These are phyloP conservation scores for Bambusicola thoracicus DNA, from an alignment of 2,113 vertebrate species.

Conservation along the genomic window DNA sequence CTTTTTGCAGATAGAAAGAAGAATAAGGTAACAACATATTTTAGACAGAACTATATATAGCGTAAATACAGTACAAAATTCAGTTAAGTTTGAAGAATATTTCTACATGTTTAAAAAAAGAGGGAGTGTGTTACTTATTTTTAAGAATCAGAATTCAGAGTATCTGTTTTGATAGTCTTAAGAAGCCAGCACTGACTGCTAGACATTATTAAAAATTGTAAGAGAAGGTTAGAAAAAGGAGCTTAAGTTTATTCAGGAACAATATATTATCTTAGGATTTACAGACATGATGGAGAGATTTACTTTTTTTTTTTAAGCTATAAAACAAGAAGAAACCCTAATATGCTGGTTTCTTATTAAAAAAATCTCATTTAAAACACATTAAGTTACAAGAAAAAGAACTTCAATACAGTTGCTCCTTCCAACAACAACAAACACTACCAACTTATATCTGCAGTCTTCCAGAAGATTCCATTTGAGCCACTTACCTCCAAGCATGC, in stretches of 20 bases:
- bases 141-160: not conserved
- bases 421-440: not conserved
- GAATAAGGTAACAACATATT: not conserved
- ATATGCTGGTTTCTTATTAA: not conserved
- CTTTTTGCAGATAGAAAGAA: not conserved
- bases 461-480: not conserved
- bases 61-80: not conserved
- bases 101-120: not conserved
- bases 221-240: not conserved
- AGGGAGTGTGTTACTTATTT: not conserved
- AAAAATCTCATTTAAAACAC: not conserved
- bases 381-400: not conserved
- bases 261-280: not conserved
- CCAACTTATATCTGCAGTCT: not conserved
- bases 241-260: not conserved
- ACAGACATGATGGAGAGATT: not conserved
- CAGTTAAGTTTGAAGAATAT: not conserved
- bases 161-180: not conserved
- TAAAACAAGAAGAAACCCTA: not conserved
- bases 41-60: not conserved
- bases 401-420: not conserved
- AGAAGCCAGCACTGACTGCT: not conserved
- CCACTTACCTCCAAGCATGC: conserved; percentile 93
- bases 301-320: not conserved
- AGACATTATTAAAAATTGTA: not conserved